phyloP scores from a whole-genome alignment of 2,113 vertebrate genomes.

The Spilogale gracilis region DNA sequence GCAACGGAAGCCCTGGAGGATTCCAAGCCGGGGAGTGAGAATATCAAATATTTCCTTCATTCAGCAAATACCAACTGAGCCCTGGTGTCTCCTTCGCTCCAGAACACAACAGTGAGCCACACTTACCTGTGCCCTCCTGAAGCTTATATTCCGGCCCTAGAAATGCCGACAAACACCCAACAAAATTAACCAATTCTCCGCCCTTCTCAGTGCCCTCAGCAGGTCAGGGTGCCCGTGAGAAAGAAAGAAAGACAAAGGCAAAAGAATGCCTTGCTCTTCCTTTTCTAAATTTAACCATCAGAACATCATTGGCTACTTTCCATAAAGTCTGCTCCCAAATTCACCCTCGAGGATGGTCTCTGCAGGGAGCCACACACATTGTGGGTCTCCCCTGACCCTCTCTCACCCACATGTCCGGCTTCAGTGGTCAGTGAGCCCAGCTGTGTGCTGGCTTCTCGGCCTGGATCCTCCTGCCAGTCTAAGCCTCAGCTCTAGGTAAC shows the following conservation, averaged over 20 bases:
- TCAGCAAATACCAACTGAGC: neutral
- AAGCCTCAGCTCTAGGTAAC: neutral
- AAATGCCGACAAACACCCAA: neutral
- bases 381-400: neutral
- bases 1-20: neutral
- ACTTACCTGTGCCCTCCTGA: accelerated
- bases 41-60: neutral
- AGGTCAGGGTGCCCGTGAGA: neutral
- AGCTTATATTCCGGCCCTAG: neutral
- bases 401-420: neutral
- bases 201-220: neutral
- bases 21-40: neutral
- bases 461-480: neutral
- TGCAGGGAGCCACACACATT: accelerated
- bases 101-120: neutral
- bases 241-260: neutral
- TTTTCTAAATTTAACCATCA: neutral
- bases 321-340: neutral
- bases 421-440: neutral
- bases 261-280: neutral
- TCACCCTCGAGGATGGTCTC: neutral
- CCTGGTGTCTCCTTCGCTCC: neutral
- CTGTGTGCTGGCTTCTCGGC: neutral
- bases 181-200: neutral
- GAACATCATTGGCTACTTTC: neutral